Percentiles rank a stretch among this genome's conserved stretches.
These are phyloP conservation scores for Drosophila rellima DNA, from an alignment of 2,888 invertebrate species.

Conservation along the genomic window DNA sequence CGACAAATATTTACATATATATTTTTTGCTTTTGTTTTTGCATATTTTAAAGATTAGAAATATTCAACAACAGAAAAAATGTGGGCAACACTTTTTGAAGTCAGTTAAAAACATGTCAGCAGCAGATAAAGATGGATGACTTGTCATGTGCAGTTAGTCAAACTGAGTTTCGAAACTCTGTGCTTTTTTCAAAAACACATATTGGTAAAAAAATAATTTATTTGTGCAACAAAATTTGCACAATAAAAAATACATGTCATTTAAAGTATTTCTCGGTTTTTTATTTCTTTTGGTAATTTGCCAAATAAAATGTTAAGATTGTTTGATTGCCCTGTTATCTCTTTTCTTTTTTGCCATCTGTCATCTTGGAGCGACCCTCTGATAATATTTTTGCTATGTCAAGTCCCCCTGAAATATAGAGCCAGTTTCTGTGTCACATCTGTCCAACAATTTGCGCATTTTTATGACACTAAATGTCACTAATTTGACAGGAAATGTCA, in stretches of 20 bases:
- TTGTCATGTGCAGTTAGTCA: conserved; percentile 23
- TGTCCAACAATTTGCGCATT: conserved; percentile 56
- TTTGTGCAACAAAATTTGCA: not conserved
- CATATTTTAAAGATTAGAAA: conserved; percentile 62
- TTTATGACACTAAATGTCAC: conserved; percentile 66
- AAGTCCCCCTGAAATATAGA: conserved; percentile 13
- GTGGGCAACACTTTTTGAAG: conserved; percentile 23
- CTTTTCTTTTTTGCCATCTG: conserved; percentile 24
- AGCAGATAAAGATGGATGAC: conserved; percentile 38
- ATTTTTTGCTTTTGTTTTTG: conserved; percentile 38
- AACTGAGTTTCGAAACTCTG: conserved; percentile 1
- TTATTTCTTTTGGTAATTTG: not conserved
- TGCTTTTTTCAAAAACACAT: not conserved
- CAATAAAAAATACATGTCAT: not conserved
- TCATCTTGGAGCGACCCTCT: conserved; percentile 17
- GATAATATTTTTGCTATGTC: not conserved
- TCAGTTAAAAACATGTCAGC: conserved; percentile 24
- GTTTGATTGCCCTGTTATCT: conserved; percentile 33
- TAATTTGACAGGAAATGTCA: conserved; percentile 74
- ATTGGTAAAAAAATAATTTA: not conserved
- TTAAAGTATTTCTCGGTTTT: not conserved
- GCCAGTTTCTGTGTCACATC: conserved; percentile 25
- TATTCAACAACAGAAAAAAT: conserved; percentile 29
- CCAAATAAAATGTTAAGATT: not conserved
- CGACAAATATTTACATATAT: conserved; percentile 12